Evolutionary conservation across 2,888 invertebrate species (phyloP), one percentile per base, ranked within the genome.

Genomic region (Eugnorisma glareosa): DNA sequence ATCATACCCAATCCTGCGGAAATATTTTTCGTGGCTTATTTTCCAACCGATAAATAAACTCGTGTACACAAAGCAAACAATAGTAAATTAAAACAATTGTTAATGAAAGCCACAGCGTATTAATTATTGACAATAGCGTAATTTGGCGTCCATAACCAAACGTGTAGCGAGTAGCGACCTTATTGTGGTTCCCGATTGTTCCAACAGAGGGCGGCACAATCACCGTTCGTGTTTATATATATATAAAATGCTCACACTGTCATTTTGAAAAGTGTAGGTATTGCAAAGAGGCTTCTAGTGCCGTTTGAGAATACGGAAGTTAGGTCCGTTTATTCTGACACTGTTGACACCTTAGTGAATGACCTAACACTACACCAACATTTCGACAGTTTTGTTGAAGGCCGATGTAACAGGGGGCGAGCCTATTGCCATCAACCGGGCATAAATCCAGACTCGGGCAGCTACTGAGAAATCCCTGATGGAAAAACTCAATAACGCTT

Each of bases 171-270:
- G 78, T 76, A 75, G 75, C 70, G 73, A 77, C 59, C 80, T 64
- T 68, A 71, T 88, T 87, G 88, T 79, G 87, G 88, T 82, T 51
- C 31, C 57, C 67, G 40, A 88, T 84, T 85, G 86, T 85, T 86
- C 81, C 72, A 51, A 71, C 63, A 79, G 80, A 82, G 80, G 66
- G 66, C 71, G 35, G 35, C 70, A 85, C 88, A 81, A 87, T 84
- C 84, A 67, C 40, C 64, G 59, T 37, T 70, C 77, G 75, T 78
- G 64, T 73, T 59, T 68, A 73, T 75, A 75, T n/a, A n/a, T n/a
- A n/a, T n/a, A n/a, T n/a, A 18, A 72, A 37, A 31, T 1, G 13
- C 10, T 73, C 5, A 28, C 57, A 21, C 37, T 35, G n/a, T 31
- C 3, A 10, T 18, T 31, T 18, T 31, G 40, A 21, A 48, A 21